These are phyloP conservation scores for Tetraneura akinire DNA, from an alignment of 1,140 invertebrate genomes.

Conservation along the genomic window DNA sequence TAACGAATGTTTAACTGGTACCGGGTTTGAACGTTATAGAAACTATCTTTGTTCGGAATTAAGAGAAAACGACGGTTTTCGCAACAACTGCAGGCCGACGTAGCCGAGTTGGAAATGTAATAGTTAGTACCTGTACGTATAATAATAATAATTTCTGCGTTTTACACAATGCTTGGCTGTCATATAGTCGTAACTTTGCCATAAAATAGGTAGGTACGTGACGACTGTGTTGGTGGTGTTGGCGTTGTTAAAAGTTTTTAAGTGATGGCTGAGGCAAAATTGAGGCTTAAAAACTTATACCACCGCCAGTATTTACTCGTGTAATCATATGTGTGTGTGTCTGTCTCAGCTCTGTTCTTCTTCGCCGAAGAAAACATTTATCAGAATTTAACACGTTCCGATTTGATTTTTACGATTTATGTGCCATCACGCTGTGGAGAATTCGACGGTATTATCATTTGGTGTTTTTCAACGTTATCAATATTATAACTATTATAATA, in stretches of 20 bases:
- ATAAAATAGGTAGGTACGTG: constrained; percentile 6
- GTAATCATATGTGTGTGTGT: background rate
- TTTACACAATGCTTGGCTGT: background rate
- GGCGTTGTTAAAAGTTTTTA: constrained; percentile 26
- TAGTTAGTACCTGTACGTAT: no score
- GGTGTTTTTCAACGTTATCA: background rate
- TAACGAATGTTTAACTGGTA: constrained; percentile 1
- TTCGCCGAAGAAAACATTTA: no score
- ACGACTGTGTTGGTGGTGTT: background rate
- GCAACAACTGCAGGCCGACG: constrained; percentile 1
- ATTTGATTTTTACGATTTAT: no score
- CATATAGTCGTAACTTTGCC: background rate
- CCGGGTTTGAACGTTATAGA: background rate
- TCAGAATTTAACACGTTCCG: no score
- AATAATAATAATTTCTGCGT: constrained; percentile 18
- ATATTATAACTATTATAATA: no score
- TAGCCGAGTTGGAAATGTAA: background rate
- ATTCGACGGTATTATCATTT: background rate
- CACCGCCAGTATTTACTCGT: background rate
- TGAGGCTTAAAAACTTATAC: constrained; percentile 8
- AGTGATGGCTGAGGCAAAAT: background rate
- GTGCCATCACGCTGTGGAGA: no score
- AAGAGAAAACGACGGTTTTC: background rate
- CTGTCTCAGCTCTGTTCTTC: no score
- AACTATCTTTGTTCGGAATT: background rate